A percentile compares a stretch with the other conserved stretches of the same genome.
These are phyloP conservation scores for Cryptomyrus ogoouensis DNA, from an alignment of 2,113 vertebrate genomes.

Conservation along the genomic window DNA sequence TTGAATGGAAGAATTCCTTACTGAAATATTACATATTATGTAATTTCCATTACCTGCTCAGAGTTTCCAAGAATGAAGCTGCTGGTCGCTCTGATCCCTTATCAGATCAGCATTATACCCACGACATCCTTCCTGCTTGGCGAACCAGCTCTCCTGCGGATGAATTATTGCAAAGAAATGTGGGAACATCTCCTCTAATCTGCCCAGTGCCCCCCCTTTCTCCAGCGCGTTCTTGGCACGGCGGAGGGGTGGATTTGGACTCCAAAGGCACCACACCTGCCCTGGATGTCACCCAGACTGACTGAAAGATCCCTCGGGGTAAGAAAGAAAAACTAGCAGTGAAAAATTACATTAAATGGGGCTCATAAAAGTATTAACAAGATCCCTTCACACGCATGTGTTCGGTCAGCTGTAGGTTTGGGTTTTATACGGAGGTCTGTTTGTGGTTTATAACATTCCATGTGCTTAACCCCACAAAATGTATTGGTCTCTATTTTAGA, in stretches of 20 bases:
- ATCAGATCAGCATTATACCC: neutral
- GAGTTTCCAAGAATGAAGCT: neutral
- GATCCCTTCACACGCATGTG: neutral
- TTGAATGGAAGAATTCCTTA: neutral
- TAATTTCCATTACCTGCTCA: conserved; percentile 2
- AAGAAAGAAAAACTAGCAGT: neutral
- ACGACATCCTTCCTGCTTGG: neutral
- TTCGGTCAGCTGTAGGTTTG: neutral
- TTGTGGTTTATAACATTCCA: neutral
- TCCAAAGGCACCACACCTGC: neutral
- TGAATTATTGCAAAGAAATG: neutral
- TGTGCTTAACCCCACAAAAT: neutral
- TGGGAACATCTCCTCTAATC: neutral
- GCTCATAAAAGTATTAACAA: conserved; percentile 13
- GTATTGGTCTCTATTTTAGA: neutral
- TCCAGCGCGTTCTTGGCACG: neutral
- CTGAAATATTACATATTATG: neutral
- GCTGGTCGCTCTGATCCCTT: neutral
- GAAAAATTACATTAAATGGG: neutral
- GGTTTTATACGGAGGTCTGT: neutral
- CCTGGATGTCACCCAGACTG: neutral
- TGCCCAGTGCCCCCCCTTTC: neutral
- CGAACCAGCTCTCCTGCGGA: neutral
- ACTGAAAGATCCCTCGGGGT: neutral
- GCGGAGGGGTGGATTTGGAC: neutral